Evolutionary conservation across 2,888 invertebrate genomes (phyloP), one percentile per base, ranked within the genome.

Genomic region (Eristalis arbustorum): DNA sequence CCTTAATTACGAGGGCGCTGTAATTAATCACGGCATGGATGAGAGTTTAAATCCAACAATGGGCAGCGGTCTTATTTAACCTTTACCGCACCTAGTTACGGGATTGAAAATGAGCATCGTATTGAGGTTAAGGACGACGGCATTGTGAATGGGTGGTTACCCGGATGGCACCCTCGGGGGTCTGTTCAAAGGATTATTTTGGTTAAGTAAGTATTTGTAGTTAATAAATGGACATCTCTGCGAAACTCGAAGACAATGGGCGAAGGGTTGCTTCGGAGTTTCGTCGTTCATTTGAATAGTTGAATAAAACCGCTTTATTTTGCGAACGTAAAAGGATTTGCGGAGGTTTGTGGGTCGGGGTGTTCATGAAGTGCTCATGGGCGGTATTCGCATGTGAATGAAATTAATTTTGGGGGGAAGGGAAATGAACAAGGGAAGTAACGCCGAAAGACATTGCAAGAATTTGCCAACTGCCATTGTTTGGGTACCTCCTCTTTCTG

Each of bases 1-100:
- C 72, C 76, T 81, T 77, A 73, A 77, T 85, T 81, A 68, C 49
- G 18, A 49, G 76, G 57, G 63, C 56, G 68, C 49, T 18, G 73
- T 76, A 76, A 85, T 81, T 85, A 85, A 85, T 85, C 81, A 76
- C 68, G 23, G 68, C 49, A 64, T 68, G 76, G 76, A n/a, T 72
- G 61, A 75, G 67, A 28, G 69, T 62, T 71, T n/a, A 72, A 25
- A 14, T 25, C 59, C 25, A 71, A 49, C 61, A 64, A 64, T 64
- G 59, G 31, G 40, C 49, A 18, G 49, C 49, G 40, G 59, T 62
- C 61, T 23, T 61, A 66, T 63, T 40, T n/a, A 57, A 22, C 57
- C 28, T 28, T 10, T 61, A 13, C 25, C 18, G 28, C 13, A 37
- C n/a, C 22, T 40, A n/a, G 37, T 59, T 40, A 59, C 61, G 40